Evolutionary conservation across 2,888 invertebrate species (phyloP).

Genomic region (Nomada hirtipes): DNA sequence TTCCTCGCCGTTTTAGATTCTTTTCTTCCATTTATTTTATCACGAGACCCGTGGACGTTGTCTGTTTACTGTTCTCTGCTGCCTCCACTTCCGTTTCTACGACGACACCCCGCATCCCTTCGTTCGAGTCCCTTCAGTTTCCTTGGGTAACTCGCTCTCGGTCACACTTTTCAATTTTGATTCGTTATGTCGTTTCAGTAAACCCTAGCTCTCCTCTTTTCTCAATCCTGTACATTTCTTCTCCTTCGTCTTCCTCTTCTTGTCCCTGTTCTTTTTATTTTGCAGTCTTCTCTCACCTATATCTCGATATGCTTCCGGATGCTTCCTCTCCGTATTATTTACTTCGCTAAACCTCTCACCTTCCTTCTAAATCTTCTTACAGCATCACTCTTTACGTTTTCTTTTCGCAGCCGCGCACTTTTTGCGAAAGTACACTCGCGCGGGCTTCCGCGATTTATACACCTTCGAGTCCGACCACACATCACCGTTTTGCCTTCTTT

Average conservation of each 20-base stretch:
- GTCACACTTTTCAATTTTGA: slow-evolving; percentile 27
- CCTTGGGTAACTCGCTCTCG: not conserved
- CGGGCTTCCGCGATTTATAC: not conserved
- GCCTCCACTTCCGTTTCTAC: not conserved
- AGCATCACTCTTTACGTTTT: slow-evolving; percentile 40
- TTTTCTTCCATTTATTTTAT: slow-evolving; percentile 20
- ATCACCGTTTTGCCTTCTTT: slow-evolving; percentile 2
- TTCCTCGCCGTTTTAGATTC: slow-evolving; percentile 5
- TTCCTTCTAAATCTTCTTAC: slow-evolving; percentile 47
- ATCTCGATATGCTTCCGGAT: slow-evolving; percentile 40
- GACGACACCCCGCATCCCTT: too few relatives aligned
- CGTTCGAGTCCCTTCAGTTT: not conserved
- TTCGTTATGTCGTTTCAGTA: slow-evolving; percentile 7
- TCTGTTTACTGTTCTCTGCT: slow-evolving; percentile 12
- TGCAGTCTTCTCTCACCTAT: slow-evolving; percentile 9
- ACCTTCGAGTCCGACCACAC: not conserved
- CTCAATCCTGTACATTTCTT: not conserved
- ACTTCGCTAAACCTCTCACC: slow-evolving; percentile 18
- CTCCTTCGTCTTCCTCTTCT: too few relatives aligned
- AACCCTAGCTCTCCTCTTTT: too few relatives aligned
- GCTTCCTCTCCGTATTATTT: slow-evolving; percentile 45
- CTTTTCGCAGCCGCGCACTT: slow-evolving; percentile 21
- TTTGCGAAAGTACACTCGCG: slow-evolving; percentile 21
- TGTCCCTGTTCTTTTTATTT: too few relatives aligned
- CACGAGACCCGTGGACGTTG: slow-evolving; percentile 16